Evolutionary conservation across 2,888 invertebrate genomes (phyloP).

Genomic region (Drosophila helvetica): DNA sequence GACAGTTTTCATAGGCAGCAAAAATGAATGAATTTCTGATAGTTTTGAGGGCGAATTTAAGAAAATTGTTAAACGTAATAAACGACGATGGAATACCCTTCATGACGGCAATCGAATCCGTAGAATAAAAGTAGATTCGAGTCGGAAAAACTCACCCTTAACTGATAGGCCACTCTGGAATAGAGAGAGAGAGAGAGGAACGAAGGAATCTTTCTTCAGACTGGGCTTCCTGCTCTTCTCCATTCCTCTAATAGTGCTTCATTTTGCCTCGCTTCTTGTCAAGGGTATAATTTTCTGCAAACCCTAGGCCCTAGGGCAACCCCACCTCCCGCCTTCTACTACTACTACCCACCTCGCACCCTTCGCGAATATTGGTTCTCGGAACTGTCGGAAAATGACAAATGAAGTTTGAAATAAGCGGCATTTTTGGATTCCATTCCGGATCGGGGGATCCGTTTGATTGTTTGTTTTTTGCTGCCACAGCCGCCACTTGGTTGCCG

Average conservation of each 20-base stretch:
- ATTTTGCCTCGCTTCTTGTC: no score
- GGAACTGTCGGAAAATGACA: conserved; percentile 76
- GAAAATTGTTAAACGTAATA: no score
- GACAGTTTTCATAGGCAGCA: background rate
- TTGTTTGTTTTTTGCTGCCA: conserved; percentile 63
- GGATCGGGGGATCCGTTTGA: conserved; percentile 54
- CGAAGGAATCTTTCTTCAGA: no score
- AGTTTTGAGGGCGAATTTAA: background rate
- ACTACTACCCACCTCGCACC: background rate
- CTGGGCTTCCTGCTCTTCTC: no score
- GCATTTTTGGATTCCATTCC: conserved; percentile 42
- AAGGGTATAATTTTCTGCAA: conserved; percentile 42
- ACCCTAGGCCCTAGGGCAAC: background rate
- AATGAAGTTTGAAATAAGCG: conserved; percentile 79
- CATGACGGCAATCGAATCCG: background rate
- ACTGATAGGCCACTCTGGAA: background rate
- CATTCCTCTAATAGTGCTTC: no score
- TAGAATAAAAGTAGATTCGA: no score
- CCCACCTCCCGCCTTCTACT: background rate
- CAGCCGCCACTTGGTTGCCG: conserved; percentile 12
- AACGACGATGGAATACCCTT: background rate
- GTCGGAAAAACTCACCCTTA: background rate
- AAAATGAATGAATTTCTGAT: background rate
- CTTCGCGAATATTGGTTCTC: conserved; percentile 58
- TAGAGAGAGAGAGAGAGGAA: background rate